Conservation (phyloP, 1,140 invertebrate genomes). For the Odontomachus brunneus region DNA sequence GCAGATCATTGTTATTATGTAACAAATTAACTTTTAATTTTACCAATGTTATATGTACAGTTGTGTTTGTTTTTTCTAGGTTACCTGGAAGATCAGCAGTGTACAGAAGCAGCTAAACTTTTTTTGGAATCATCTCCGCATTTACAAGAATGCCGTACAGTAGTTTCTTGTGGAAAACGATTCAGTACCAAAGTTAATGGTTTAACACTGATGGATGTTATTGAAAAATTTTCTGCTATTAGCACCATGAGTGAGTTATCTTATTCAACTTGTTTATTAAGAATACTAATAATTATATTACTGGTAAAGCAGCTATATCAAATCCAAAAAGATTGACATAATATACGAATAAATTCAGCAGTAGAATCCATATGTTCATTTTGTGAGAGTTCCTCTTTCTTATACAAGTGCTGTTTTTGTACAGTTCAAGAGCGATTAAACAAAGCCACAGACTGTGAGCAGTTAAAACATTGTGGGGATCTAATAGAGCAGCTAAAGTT, state of each 20-base stretch:
- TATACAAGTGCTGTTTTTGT: background rate
- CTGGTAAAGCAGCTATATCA: no score
- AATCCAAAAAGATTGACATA: slow-evolving; percentile 7
- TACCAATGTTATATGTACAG: background rate
- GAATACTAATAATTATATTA: background rate
- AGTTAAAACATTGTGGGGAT: slow-evolving; percentile 78
- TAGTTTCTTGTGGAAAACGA: slow-evolving; percentile 78
- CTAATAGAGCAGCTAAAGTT: slow-evolving; percentile 81
- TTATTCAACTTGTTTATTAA: slow-evolving; percentile 12
- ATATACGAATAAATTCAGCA: slow-evolving; percentile 16
- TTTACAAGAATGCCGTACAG: slow-evolving; percentile 83
- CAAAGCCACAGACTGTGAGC: slow-evolving; percentile 76
- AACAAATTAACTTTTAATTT: background rate
- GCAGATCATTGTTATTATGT: background rate
- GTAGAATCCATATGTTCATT: slow-evolving; percentile 7
- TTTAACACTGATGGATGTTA: slow-evolving; percentile 80
- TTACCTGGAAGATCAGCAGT: slow-evolving; percentile 84
- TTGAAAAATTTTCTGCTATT: slow-evolving; percentile 83
- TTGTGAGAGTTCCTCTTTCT: background rate
- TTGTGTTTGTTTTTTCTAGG: slow-evolving; percentile 74
- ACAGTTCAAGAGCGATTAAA: slow-evolving; percentile 81
- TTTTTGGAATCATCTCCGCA: slow-evolving; percentile 83
- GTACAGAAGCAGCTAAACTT: slow-evolving; percentile 79
- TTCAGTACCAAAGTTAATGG: slow-evolving; percentile 82
- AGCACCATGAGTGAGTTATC: slow-evolving; percentile 76